Conservation (phyloP, 2,888 invertebrate genomes). For the Acleris cristana region DNA sequence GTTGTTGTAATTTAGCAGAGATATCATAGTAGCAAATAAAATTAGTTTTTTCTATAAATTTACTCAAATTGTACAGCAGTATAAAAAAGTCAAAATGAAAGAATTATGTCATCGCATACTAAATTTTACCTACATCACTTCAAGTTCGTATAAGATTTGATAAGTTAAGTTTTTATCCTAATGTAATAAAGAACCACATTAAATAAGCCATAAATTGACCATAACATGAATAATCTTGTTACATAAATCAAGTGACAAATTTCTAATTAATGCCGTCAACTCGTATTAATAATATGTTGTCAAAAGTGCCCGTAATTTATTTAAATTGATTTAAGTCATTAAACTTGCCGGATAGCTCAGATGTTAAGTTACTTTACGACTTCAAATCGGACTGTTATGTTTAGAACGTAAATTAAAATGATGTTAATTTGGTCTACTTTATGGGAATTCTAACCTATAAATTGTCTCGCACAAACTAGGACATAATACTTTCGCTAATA, state of each 20-base stretch:
- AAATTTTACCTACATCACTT: background rate
- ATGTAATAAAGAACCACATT: background rate
- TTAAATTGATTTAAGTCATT: conserved; percentile 5
- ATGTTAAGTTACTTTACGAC: background rate
- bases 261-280: conserved; percentile 7
- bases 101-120: no score
- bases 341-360: background rate
- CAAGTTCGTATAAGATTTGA: background rate
- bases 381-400: background rate
- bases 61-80: no score
- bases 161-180: background rate
- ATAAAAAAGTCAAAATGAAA: no score
- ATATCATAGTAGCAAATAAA: no score
- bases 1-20: no score
- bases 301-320: conserved; percentile 28
- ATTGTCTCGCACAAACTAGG: no score
- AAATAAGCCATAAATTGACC: conserved; percentile 16
- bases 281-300: conserved; percentile 17
- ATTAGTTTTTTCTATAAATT: no score
- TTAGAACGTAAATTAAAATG: no score
- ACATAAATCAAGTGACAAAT: conserved; percentile 18
- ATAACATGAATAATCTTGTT: conserved; percentile 11
- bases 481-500: no score
- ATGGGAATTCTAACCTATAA: no score
- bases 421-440: background rate